phyloP scores from a whole-genome alignment of 2,888 invertebrate species.

The Melinaea menophilus region DNA sequence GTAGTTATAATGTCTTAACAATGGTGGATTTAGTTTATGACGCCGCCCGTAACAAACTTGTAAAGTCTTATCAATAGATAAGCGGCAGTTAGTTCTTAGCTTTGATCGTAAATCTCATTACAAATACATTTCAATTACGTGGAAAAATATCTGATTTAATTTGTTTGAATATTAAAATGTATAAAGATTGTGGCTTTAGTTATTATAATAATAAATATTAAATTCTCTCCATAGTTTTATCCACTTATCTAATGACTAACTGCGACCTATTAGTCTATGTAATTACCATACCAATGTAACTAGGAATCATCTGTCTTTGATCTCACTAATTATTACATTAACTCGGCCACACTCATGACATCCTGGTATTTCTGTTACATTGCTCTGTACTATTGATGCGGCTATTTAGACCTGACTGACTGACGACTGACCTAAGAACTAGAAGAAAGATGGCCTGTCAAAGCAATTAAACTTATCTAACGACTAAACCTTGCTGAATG shows the following conservation, averaged over 20 bases:
- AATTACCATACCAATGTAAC: constrained; percentile 54
- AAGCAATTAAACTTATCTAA: constrained; percentile 22
- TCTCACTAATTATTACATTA: constrained; percentile 62
- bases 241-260: not conserved
- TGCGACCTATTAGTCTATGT: constrained; percentile 42
- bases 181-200: no score
- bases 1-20: not conserved
- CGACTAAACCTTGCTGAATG: constrained; percentile 5
- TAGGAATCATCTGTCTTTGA: constrained; percentile 55
- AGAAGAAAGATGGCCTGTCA: constrained; percentile 24
- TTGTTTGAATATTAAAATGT: no score
- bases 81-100: constrained; percentile 14
- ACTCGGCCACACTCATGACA: constrained; percentile 46
- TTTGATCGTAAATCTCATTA: constrained; percentile 25
- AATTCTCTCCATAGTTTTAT: no score
- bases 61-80: constrained; percentile 24
- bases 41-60: constrained; percentile 2
- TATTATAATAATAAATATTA: no score
- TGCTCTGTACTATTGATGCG: constrained; percentile 35
- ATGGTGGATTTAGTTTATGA: constrained; percentile 12
- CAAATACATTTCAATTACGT: constrained; percentile 17
- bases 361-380: constrained; percentile 54
- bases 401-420: constrained; percentile 11
- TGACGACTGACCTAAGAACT: constrained; percentile 16
- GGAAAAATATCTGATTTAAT: not conserved